phyloP scores from a whole-genome alignment of 1,140 invertebrate species.

The Eurosta solidaginis region DNA sequence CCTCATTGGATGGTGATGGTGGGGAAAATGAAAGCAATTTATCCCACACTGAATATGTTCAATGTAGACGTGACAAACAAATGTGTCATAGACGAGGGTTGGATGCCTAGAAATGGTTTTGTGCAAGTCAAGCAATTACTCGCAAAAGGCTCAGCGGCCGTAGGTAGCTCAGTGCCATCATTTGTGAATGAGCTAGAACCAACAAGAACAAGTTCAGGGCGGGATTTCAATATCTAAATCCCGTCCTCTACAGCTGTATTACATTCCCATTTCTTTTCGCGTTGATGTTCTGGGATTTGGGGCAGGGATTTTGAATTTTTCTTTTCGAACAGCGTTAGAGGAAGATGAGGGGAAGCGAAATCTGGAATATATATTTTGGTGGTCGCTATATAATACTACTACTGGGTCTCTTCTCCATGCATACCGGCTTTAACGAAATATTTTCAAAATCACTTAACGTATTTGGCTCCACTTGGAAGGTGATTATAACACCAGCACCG shows the following conservation, averaged over 20 bases:
- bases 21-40: conserved; percentile 74
- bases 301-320: too few species aligned
- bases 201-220: conserved; percentile 86
- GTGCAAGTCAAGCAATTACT: conserved; percentile 58
- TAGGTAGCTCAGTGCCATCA: conserved; percentile 67
- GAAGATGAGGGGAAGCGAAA: conserved; percentile 62
- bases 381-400: conserved; percentile 84
- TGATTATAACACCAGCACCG: conserved; percentile 62
- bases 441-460: conserved; percentile 83
- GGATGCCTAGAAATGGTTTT: conserved; percentile 71
- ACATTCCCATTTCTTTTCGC: conserved; percentile 89
- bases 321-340: conserved; percentile 67
- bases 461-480: conserved; percentile 76
- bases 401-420: conserved; percentile 84
- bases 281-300: conserved; percentile 73
- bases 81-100: conserved; percentile 78
- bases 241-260: conserved; percentile 76
- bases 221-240: conserved; percentile 91
- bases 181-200: conserved; percentile 61
- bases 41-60: conserved; percentile 72
- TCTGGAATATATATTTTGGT: conserved; percentile 82
- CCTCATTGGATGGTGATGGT: conserved; percentile 74
- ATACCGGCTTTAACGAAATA: conserved; percentile 82
- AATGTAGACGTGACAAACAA: conserved; percentile 70
- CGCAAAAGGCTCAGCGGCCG: conserved; percentile 57